Conservation (phyloP, 2,888 invertebrate species). For the Ellobium chinense region DNA sequence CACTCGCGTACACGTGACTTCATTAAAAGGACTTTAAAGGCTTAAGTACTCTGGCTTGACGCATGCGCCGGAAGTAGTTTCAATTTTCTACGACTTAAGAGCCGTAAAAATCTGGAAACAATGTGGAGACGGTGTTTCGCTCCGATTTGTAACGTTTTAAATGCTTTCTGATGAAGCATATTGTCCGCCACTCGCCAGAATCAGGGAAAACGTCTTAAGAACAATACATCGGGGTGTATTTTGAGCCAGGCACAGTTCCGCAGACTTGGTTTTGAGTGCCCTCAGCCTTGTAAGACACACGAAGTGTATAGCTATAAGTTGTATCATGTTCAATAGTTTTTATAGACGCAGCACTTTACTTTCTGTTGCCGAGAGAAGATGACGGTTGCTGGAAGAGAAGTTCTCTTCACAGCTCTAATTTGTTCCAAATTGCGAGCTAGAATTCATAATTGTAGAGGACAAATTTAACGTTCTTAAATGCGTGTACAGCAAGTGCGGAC, state of each 20-base stretch:
- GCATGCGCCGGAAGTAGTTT: slow-evolving; percentile 39
- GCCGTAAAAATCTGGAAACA: slow-evolving; percentile 23
- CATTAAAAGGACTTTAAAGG: slow-evolving; percentile 9
- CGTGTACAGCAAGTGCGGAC: too few species aligned
- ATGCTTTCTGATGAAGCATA: background rate
- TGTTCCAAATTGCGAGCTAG: too few species aligned
- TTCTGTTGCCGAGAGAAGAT: too few species aligned
- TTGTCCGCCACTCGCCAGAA: background rate
- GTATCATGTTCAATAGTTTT: too few species aligned
- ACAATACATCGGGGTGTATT: background rate
- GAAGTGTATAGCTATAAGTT: too few species aligned
- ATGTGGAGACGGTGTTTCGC: background rate
- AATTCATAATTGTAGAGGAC: too few species aligned
- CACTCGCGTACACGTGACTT: slow-evolving; percentile 4
- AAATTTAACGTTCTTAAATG: too few species aligned
- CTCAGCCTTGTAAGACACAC: background rate
- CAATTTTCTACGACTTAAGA: slow-evolving; percentile 23
- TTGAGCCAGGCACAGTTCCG: too few species aligned
- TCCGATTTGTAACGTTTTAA: background rate
- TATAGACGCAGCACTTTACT: too few species aligned
- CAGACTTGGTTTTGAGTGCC: background rate
- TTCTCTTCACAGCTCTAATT: too few species aligned
- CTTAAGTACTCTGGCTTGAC: slow-evolving; percentile 12
- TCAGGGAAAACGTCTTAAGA: background rate
- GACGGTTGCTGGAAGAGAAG: too few species aligned